These are phyloP conservation scores for Phania funesta DNA, from an alignment of 2,888 invertebrate genomes.

Conservation along the genomic window DNA sequence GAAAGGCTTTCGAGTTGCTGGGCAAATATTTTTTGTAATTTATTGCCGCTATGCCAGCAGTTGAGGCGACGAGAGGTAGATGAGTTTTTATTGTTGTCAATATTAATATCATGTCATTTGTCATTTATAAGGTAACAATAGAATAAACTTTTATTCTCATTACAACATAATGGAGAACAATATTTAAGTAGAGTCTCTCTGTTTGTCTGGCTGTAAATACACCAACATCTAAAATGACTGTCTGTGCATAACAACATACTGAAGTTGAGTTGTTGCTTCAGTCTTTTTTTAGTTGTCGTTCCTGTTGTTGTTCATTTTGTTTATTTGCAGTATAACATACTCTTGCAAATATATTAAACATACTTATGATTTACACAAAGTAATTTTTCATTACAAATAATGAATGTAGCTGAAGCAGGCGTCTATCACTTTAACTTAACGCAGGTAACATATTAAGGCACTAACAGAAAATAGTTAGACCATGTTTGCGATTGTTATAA, in stretches of 20 bases:
- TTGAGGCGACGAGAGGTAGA: slow-evolving; percentile 24
- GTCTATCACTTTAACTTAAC: too few relatives aligned
- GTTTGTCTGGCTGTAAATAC: not conserved
- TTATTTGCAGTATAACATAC: slow-evolving; percentile 20
- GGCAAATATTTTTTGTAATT: slow-evolving; percentile 27
- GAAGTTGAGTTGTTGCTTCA: not conserved
- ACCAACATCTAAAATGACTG: not conserved
- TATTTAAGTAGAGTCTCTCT: slow-evolving; percentile 14
- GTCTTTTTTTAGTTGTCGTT: too few relatives aligned
- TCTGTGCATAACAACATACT: not conserved
- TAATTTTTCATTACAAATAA: not conserved
- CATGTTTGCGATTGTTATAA: too few relatives aligned
- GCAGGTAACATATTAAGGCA: too few relatives aligned
- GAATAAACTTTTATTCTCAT: slow-evolving; percentile 24
- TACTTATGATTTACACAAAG: slow-evolving; percentile 13
- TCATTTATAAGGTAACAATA: slow-evolving; percentile 68
- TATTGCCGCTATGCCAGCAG: not conserved
- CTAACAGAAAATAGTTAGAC: too few relatives aligned
- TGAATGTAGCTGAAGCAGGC: not conserved
- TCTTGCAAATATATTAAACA: not conserved
- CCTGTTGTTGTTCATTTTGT: slow-evolving; percentile 31
- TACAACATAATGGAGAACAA: slow-evolving; percentile 2
- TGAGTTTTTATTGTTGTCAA: slow-evolving; percentile 62
- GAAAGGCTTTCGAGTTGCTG: not conserved
- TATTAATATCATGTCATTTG: slow-evolving; percentile 71